Conservation (phyloP, 2,113 vertebrate species). For the Vulpes vulpes region DNA sequence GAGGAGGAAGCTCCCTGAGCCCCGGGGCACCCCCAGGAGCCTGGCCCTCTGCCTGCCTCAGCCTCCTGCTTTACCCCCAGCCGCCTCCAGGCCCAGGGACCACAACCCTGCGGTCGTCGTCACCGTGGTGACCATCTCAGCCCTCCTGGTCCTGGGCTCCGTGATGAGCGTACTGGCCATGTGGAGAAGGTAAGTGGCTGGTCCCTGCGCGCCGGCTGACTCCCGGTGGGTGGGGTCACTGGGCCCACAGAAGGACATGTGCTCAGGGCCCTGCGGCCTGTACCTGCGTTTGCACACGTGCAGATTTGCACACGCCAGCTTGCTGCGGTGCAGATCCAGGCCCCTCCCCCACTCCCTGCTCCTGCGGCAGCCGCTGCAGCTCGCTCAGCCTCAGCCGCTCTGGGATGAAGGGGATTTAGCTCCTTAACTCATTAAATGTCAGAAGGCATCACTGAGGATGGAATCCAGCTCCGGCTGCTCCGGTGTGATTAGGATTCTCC, state of each 20-base stretch:
- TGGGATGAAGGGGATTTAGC: conserved; percentile 80
- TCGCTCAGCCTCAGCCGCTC: conserved; percentile 37
- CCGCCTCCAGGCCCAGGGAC: conserved; percentile 61
- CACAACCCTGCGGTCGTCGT: conserved; percentile 70
- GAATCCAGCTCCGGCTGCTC: conserved; percentile 66
- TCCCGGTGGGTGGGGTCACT: not conserved
- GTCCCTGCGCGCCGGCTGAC: not conserved
- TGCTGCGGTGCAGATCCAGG: not conserved
- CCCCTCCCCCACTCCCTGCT: not conserved
- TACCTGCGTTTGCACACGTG: not conserved
- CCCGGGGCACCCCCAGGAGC: not conserved
- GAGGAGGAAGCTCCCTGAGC: not conserved
- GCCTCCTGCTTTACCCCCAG: conserved; percentile 45
- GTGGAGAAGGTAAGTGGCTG: conserved; percentile 81
- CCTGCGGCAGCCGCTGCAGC: not conserved
- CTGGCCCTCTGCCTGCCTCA: conserved; percentile 22
- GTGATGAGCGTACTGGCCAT: conserved; percentile 79
- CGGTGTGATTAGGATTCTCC: conserved; percentile 76
- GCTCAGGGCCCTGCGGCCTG: not conserved
- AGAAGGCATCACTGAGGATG: conserved; percentile 72
- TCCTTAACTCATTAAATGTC: conserved; percentile 83
- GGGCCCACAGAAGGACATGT: too few species aligned
- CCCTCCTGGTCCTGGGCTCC: conserved; percentile 80
- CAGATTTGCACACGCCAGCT: not conserved
- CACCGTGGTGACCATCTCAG: conserved; percentile 78